A percentile compares a stretch with the other conserved stretches of the same genome.
phyloP scores from a whole-genome alignment of 2,888 invertebrate genomes.

The Argynnis bischoffii region DNA sequence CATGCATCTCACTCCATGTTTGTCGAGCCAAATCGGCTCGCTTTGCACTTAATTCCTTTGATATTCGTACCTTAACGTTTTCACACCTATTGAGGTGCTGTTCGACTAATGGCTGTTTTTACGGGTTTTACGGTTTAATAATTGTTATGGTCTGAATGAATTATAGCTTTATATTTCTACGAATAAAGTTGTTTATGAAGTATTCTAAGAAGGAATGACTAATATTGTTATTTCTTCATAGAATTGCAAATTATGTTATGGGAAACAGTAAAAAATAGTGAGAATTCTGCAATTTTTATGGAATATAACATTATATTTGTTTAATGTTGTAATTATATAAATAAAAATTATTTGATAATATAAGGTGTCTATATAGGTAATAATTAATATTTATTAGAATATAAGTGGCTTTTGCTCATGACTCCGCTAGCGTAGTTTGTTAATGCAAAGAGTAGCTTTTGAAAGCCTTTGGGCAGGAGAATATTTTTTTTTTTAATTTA shows the following conservation, averaged over 20 bases:
- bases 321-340: too few species aligned
- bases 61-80: slow-evolving; percentile 5
- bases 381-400: too few species aligned
- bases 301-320: too few species aligned
- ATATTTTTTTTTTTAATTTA: too few species aligned
- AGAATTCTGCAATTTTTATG: too few species aligned
- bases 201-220: not conserved
- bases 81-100: slow-evolving; percentile 18
- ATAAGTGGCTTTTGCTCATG: too few species aligned
- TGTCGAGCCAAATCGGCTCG: not conserved
- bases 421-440: too few species aligned
- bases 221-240: not conserved
- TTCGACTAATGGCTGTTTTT: slow-evolving; percentile 17
- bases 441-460: too few species aligned
- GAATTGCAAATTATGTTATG: not conserved
- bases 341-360: too few species aligned
- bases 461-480: too few species aligned
- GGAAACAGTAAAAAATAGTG: too few species aligned
- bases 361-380: too few species aligned
- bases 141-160: slow-evolving; percentile 1
- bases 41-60: slow-evolving; percentile 19
- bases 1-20: not conserved
- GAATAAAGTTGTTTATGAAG: not conserved
- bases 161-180: slow-evolving; percentile 6
- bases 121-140: not conserved